Base-by-base conservation (phyloP, 2,888 invertebrate genomes). In the Prenolepis imparis region DNA sequence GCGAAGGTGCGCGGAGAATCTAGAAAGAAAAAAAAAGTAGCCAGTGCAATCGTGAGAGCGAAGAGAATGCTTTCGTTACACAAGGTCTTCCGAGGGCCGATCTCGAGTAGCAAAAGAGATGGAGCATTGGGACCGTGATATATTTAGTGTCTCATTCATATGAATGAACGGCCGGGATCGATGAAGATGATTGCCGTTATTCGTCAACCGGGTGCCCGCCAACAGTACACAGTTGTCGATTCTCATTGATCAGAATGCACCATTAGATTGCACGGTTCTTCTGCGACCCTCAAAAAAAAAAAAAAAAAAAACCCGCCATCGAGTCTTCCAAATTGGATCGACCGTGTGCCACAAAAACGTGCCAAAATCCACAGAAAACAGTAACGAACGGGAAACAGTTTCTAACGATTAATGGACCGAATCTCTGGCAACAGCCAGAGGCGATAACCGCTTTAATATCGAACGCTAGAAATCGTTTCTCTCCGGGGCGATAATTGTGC, bases 111-210 rank as follows among this genome's bases (percentile, higher is more conserved):
- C 21, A 32, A 78, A 59, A 80, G 78, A 57, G 32, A 36, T 28
- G 36, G 39, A 78, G 73, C 44, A 78, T 24, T 59, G 41, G 73
- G 59, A 72, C 12, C 72, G 44, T 80, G 57, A 72, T 80, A 59
- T 70, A 80, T 80, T 59, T 80, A 80, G 73, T 72, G 73, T 72
- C 73, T 80, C 78, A 72, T 80, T 57, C 44, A 80, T 80, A 80
- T 80, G 73, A 59, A 80, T 59, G 78, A 80, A 80, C 18, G 59
- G 59, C 24, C 28, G 32, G 59, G 59, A 80, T 80, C 73, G 78
- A 80, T 80, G 78, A 72, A 80, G 78, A 80, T 80, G 78, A 80
- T 80, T 36, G 73, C 36, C 78, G 59, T 59, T 44, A 44, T 59
- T 80, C 44, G 73, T 80, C 73, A 80, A 21, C 44, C 44, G 72